A percentile compares a stretch with the other conserved stretches of the same genome.
Conservation (phyloP, 2,113 vertebrate species). For the Cheilinus undulatus region DNA sequence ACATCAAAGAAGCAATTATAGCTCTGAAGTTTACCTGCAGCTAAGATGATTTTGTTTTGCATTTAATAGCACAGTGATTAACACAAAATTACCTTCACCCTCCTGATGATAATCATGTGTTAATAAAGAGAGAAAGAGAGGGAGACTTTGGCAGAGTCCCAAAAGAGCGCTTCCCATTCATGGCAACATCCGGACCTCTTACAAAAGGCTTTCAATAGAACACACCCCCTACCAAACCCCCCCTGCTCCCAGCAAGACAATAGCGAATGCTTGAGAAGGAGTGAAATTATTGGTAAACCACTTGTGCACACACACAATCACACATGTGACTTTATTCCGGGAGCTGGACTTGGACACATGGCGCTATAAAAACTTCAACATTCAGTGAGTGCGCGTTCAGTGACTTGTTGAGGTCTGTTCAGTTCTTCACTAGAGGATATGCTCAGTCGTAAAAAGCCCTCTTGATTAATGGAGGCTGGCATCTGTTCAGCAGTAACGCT, state of each 20-base stretch:
- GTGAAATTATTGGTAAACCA: no score
- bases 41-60: slow-evolving; percentile 15
- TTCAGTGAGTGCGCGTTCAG: slow-evolving; percentile 2
- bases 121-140: slow-evolving; percentile 13
- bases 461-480: slow-evolving; percentile 49
- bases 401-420: background rate
- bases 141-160: slow-evolving; percentile 56
- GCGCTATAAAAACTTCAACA: background rate
- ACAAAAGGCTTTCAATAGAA: slow-evolving; percentile 74
- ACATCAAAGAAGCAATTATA: slow-evolving; percentile 29
- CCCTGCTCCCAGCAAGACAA: slow-evolving; percentile 55
- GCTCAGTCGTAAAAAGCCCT: slow-evolving; percentile 6
- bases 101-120: slow-evolving; percentile 29
- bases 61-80: slow-evolving; percentile 4
- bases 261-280: slow-evolving; percentile 45
- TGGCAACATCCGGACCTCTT: slow-evolving; percentile 69
- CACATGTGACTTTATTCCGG: background rate
- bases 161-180: slow-evolving; percentile 68
- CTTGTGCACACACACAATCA: slow-evolving; percentile 24
- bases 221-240: background rate
- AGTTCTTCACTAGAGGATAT: slow-evolving; percentile 6
- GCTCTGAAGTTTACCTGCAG: slow-evolving; percentile 20
- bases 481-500: slow-evolving; percentile 40
- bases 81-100: background rate
- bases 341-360: background rate